Evolutionary conservation across 2,113 vertebrate species (phyloP), one percentile per base, ranked within the genome.

Genomic region (Choloepus hoffmanni): DNA sequence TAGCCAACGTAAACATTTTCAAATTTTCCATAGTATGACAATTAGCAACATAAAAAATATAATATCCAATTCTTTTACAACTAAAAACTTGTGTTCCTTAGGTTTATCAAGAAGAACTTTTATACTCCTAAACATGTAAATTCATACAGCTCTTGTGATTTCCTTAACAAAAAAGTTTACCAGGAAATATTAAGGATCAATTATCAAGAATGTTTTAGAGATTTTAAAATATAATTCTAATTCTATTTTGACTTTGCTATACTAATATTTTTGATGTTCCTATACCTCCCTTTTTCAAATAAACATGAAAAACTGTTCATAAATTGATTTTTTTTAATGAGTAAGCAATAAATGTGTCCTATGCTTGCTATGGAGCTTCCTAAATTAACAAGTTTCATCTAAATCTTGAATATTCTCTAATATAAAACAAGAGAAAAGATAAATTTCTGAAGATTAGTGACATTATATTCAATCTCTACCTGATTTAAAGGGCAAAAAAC

Each of bases 321-420:
- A 82, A 67, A 55, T 3, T 18, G 40, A 45, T 45, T 73, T 24
- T 50, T 81, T 76, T 50, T n/a, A 91, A 21, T 36, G 45, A 83
- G 11, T 62, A 89, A 79, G 19, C n/a, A 95, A 74, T 65, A 94
- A 89, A 81, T 58, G 92, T 63, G 43, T 78, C 28, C 11, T 55
- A 60, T 72, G 50, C 26, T 81, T 76, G 3, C 48, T 62, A 73
- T 10, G 60, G 19, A 92, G 55, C 5, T 72, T 83, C 12, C 24
- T 53, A 96, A 73, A 85, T 68, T 88, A 91, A 87, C 9, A 60
- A 83, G 13, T 94, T 82, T 94, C 73, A 89, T n/a, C 45, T 92
- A 90, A 83, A 92, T 62, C 7, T 55, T 78, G 48, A 95, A 74
- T 86, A 82, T 67, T 87, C 7, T 60, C 21, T n/a, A 73, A 8